Base-by-base conservation (phyloP, 2,888 invertebrate species). In the Aricia artaxerxes region DNA sequence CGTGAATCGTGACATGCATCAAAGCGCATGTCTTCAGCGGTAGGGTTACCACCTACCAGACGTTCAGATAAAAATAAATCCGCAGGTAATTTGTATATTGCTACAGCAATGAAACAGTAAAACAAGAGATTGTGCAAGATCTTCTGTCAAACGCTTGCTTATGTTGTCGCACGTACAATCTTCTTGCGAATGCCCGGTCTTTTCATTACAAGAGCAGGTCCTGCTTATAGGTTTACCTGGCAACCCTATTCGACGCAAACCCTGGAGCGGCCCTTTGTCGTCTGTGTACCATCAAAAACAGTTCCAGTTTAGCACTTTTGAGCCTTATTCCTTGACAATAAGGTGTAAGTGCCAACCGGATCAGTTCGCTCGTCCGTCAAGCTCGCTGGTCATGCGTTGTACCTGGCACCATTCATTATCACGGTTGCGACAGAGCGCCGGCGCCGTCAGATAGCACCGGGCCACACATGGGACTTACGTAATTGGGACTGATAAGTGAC, bases 371-470 rank as follows among this genome's bases (percentile, higher is more conserved):
- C 61, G 31, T 64, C 9, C 31, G 31, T 11, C 31, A 61, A 31
- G 9, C 31, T 64, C 64, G 9, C 11, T 64, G 64, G 1, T 11
- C 64, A 31, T 11, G n/a, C 61, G 61, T 16, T 61, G 77, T 78
- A 78, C 77, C 77, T 78, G 77, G 77, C 77, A 78, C 64, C 24
- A 78, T 78, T 64, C 64, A 78, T 61, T 78, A 78, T 64, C 77
- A 61, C 64, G 64, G 31, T 64, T 31, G 64, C 64, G 11, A 64
- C 64, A 64, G 7, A n/a, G 61, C 61, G 31, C 31, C 64, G 64
- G 64, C 64, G 64, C 64, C 64, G 64, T 24, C 61, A 61, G 61
- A 64, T 64, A 64, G 64, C 31, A 57, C 61, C 31, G 11, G 64
- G 64, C 64, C 64, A 64, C 64, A 64, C 64, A 64, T 64, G 64